Evolutionary conservation across 2,888 invertebrate genomes (phyloP), one percentile per base, ranked within the genome.

Genomic region (Himalopsyche anomala): DNA sequence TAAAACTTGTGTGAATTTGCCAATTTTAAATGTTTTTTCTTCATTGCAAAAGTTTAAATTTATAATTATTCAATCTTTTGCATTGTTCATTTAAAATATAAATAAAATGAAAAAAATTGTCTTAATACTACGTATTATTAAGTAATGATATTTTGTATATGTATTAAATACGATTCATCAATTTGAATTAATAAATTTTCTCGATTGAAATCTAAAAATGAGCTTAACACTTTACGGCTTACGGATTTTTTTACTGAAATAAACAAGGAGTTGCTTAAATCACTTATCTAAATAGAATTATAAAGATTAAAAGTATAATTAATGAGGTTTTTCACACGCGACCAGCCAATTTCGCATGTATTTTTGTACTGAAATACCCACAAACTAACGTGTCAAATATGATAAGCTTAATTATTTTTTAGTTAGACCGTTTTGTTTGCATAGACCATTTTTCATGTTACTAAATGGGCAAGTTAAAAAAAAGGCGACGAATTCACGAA

Each of bases 301-400:
- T 74, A 12, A 36, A 38, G 36, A 36, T 74, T 74, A 36, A 74
- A 74, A 38, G 74, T 38, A 38, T 74, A 74, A 74, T 74, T 36
- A 74, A 74, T 38, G 38, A 74, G 38, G 74, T 36, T 74, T 74
- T 74, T 74, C 74, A 74, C 74, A 74, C 74, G 74, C 74, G 12
- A 74, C 74, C 9, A 5, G 38, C 74, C 28, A 74, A 74, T 36
- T 28, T 36, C 15, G 51, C 38, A 6, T 38, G 74, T 74, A 74
- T 28, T 38, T 74, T 74, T 74, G 38, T 38, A 36, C 12, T 74
- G 15, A 4, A 38, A 36, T 74, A 36, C 36, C 38, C 74, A 36
- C 28, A 69, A 19, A 36, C 38, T 5, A 36, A 36, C 38, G 36
- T 74, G 74, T 38, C 12, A 74, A 74, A 74, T 36, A 38, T 74